Conservation (phyloP, 1,140 invertebrate genomes). For the Ips typographus region DNA sequence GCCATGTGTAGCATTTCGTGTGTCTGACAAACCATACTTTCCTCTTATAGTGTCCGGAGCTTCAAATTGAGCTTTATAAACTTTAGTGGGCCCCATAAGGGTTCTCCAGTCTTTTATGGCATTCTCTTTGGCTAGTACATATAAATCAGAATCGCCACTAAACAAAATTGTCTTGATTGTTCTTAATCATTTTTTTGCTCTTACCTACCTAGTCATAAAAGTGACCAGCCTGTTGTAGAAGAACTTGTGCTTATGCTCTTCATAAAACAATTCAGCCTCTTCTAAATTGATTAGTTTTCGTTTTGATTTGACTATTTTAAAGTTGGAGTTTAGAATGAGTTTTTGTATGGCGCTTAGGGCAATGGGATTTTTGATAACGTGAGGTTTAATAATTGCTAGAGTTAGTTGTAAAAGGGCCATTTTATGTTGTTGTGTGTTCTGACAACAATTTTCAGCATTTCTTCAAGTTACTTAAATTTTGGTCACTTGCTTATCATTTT, state of each 20-base stretch:
- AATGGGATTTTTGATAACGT: constrained; percentile 68
- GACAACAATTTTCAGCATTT: constrained; percentile 1
- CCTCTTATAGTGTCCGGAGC: constrained; percentile 77
- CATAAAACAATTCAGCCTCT: constrained; percentile 77
- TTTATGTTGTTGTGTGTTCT: constrained; percentile 2
- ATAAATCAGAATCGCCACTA: constrained; percentile 79
- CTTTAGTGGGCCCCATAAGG: constrained; percentile 88
- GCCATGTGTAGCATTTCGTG: constrained; percentile 88
- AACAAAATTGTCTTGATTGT: constrained; percentile 13
- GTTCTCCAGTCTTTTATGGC: constrained; percentile 78
- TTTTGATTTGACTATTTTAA: constrained; percentile 73
- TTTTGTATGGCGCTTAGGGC: constrained; percentile 66
- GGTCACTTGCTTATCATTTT: too few species aligned
- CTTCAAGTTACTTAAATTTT: background rate
- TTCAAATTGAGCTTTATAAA: constrained; percentile 74
- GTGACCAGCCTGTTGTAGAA: constrained; percentile 84
- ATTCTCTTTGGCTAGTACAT: constrained; percentile 74
- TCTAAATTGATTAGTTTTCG: constrained; percentile 61
- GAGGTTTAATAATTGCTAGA: constrained; percentile 75
- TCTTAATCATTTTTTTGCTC: background rate
- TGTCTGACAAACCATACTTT: constrained; percentile 84
- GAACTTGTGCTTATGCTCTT: constrained; percentile 81
- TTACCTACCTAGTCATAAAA: constrained; percentile 77
- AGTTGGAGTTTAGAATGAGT: constrained; percentile 69
- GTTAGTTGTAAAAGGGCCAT: constrained; percentile 58